A percentile compares a stretch with the other conserved stretches of the same genome.
phyloP scores from a whole-genome alignment of 2,113 vertebrate species.

The Gallinago paraguaiae region DNA sequence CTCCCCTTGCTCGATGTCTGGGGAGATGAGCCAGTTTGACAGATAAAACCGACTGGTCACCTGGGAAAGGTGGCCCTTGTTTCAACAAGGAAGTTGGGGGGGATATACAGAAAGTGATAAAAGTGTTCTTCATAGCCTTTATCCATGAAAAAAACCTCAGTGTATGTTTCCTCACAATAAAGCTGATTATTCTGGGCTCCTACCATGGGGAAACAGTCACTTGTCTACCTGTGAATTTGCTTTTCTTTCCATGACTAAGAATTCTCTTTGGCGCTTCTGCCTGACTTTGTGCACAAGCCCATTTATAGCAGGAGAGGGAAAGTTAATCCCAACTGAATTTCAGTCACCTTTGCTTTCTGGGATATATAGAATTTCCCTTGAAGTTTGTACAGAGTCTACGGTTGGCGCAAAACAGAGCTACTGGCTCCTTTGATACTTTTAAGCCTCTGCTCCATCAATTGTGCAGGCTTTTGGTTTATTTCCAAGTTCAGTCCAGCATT shows the following conservation, averaged over 20 bases:
- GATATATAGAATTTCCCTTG: constrained; percentile 42
- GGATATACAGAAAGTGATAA: background rate
- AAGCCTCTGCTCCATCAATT: constrained; percentile 37
- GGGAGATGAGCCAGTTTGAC: background rate
- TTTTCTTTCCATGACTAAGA: background rate
- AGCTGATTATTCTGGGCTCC: background rate
- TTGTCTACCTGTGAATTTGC: background rate
- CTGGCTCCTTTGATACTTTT: constrained; percentile 40
- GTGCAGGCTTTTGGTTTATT: constrained; percentile 41
- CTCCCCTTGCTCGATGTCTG: background rate
- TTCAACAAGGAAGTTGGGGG: background rate
- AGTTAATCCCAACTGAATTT: constrained; percentile 28
- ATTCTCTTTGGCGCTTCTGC: background rate
- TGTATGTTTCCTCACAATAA: background rate
- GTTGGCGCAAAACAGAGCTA: background rate
- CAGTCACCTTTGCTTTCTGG: constrained; percentile 41
- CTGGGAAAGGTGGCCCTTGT: background rate
- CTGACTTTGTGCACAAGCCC: background rate
- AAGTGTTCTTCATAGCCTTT: background rate
- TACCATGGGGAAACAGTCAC: background rate
- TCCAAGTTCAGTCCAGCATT: constrained; percentile 20
- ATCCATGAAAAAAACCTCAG: background rate
- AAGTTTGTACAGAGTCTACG: constrained; percentile 16
- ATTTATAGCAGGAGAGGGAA: background rate
- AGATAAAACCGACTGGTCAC: background rate